Evolutionary conservation across 2,888 invertebrate genomes (phyloP), one percentile per base, ranked within the genome.

Genomic region (Oegoconia quadripuncta): DNA sequence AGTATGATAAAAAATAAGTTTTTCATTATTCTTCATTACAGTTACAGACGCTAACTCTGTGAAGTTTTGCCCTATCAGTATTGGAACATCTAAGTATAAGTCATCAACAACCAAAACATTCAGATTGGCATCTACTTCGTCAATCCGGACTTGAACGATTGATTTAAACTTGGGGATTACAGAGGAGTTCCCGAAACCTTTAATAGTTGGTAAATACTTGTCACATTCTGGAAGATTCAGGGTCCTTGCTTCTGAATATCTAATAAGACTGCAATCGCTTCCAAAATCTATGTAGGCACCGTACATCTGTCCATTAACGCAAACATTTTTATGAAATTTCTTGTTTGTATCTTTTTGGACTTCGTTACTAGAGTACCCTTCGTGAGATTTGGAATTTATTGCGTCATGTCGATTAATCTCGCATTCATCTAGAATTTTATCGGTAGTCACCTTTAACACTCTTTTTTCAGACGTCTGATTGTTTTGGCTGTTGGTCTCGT

Each of bases 161-260:
- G 41, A 36, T 34, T 41, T 45, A 13, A 38, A 47, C 14, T 40
- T 15, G 5, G 50, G 48, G 6, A 18, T 8, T 15, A 48, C 41
- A 6, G 31, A 29, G 6, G 41, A 41, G 23, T 50, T 37, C 3
- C 47, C 48, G 29, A 53, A 46, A n/a, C 50, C 49, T 29, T 33
- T 42, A 3, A 50, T 33, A 7, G 39, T 5, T 11, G 49, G 50
- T 12, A 50, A 14, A 4, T 39, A 16, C 12, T 33, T 22, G 27
- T 17, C 39, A 13, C 3, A 9, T 17, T 41, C 32, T 20, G 25
- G 7, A 4, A 45, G 27, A 9, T 28, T 29, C 27, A 47, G 26
- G 3, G 7, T 4, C 5, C 34, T 9, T 7, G 48, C 48, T 27
- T 36, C 37, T 14, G 41, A 27, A 9, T 39, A n/a, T 2, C 39